Percentiles rank a stretch among this genome's conserved stretches.
Conservation (phyloP, 2,797 vertebrate species). For the Linurgus olivaceus region DNA sequence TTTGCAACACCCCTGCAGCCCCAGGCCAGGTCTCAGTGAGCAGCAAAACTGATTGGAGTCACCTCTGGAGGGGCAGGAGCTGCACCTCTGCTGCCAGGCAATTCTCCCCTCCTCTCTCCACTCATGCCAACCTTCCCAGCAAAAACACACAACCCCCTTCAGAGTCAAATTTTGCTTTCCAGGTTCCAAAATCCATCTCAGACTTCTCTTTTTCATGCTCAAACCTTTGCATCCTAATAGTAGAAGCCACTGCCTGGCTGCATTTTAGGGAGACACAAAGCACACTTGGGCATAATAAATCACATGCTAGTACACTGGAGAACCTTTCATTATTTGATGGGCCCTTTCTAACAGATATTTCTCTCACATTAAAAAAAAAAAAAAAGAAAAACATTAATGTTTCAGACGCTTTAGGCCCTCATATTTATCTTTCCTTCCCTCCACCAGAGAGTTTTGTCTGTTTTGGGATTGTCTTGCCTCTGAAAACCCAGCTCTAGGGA, state of each 20-base stretch:
- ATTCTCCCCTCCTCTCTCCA: not conserved
- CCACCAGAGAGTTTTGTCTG: not conserved
- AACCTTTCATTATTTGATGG: not conserved
- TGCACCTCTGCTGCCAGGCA: not conserved
- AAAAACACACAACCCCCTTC: not conserved
- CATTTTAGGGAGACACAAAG: not conserved
- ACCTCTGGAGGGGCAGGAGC: not conserved
- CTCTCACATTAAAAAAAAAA: not conserved
- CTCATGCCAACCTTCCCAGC: not conserved
- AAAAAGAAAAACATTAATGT: not conserved
- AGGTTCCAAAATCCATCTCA: not conserved
- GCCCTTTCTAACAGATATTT: not conserved
- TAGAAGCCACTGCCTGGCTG: not conserved
- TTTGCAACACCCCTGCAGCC: not conserved
- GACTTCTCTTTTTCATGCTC: not conserved
- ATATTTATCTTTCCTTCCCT: not conserved
- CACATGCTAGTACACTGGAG: accelerated
- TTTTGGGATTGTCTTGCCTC: not conserved
- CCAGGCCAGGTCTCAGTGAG: not conserved
- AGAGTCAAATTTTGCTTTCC: not conserved
- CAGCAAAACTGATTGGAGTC: not conserved
- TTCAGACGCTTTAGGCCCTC: not conserved
- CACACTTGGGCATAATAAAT: not conserved
- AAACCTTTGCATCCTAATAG: not conserved
- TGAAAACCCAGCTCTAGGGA: not conserved